Base-by-base conservation (phyloP, 2,113 vertebrate genomes). In the Platichthys flesus region DNA sequence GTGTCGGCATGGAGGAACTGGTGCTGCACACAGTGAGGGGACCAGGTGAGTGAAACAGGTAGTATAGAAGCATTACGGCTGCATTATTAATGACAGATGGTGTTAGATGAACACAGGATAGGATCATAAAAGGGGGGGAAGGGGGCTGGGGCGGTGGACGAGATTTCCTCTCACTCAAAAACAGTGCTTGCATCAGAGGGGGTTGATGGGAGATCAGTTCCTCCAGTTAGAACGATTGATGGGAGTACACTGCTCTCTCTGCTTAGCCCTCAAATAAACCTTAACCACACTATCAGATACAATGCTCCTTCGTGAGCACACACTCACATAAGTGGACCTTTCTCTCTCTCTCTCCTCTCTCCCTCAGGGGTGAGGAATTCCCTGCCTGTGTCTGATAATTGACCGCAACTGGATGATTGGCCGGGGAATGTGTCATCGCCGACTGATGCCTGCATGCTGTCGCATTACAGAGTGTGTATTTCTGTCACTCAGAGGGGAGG, bases 391-490 rank as follows among this genome's bases (percentile, higher is more conserved):
- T 84, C 82, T 85, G 85, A 88, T 91, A 89, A 90, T 83, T 87
- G 88, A 91, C 84, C 88, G 72, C 85, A 83, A 78, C 64, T 87
- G 82, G 67, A 68, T 72, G 83, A 61, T 80, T 59, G 85, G 72
- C 79, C 68, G 64, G 49, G 69, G 87, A 82, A 83, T 88, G 84
- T 91, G 90, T 86, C 81, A 91, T 85, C 89, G 61, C 82, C 78
- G 66, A 79, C 84, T 8, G 18, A 65, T 42, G 62, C 42, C 62
- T 83, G 74, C 85, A 81, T 74, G 88, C 86, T 90, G 92, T 91
- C 89, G 90, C 92, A 91, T 91, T 90, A 84, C 82, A 78, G 68
- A 4, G 47, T 62, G 87, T 82, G 85, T 85, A 88, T 91, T 89
- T 89, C 67, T 86, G 88, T 92, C 85, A 87, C 74, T 69, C 59